Conservation (phyloP, 1,140 invertebrate species). For the Caenorhabditis brenneri region DNA sequence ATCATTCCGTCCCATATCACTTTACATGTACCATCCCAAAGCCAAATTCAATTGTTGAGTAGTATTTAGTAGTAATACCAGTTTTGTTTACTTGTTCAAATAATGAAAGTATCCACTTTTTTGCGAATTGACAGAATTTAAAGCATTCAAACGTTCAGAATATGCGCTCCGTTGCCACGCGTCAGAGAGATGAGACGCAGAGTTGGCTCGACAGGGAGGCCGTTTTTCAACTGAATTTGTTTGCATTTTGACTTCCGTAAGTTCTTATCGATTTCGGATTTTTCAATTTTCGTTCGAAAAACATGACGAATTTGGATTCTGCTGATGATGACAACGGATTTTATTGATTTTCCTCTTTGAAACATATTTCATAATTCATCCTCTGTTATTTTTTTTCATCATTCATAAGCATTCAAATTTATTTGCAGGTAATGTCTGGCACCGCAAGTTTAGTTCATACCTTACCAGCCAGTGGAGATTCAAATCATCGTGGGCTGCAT, state of each 20-base stretch:
- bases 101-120: no score
- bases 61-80: no score
- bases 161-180: background rate
- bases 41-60: no score
- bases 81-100: no score
- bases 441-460: background rate
- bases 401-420: background rate
- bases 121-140: no score
- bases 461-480: slow-evolving; percentile 15
- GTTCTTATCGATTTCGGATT: background rate
- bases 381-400: background rate
- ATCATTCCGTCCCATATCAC: no score
- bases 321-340: no score
- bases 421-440: slow-evolving; percentile 17
- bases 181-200: background rate
- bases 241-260: no score
- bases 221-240: background rate
- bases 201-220: background rate
- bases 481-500: background rate
- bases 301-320: no score
- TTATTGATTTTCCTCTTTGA: no score
- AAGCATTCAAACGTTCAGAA: background rate
- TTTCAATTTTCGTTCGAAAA: no score
- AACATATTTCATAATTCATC: background rate
- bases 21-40: no score